Percentiles rank a stretch among this genome's conserved stretches.
Evolutionary conservation across 2,113 vertebrate species (phyloP).

Genomic region (Pteropus alecto): DNA sequence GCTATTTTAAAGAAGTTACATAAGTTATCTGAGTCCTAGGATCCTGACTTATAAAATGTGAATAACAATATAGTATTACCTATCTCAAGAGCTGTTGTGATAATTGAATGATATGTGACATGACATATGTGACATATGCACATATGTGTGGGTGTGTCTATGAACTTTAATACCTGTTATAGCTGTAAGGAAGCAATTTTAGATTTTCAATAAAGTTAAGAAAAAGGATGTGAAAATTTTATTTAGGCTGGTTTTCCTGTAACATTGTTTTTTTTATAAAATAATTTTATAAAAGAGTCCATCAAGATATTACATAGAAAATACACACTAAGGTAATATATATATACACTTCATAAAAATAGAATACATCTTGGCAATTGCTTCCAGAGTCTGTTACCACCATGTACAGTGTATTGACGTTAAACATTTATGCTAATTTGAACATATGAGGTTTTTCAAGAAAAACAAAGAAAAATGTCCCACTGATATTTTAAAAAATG

Average conservation of each 20-base stretch:
- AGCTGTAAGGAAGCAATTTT: slow-evolving; percentile 7
- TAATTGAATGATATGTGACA: not conserved
- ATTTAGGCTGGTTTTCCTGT: slow-evolving; percentile 79
- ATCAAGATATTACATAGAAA: slow-evolving; percentile 82
- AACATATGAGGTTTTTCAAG: slow-evolving; percentile 66
- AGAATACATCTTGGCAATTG: slow-evolving; percentile 94
- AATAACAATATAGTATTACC: not conserved
- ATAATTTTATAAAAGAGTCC: slow-evolving; percentile 79
- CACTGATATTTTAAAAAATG: slow-evolving; percentile 35
- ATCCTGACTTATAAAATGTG: not conserved
- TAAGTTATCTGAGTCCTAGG: not conserved
- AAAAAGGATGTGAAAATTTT: slow-evolving; percentile 79
- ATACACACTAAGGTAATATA: slow-evolving; percentile 83
- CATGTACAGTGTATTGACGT: slow-evolving; percentile 87
- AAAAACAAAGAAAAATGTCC: slow-evolving; percentile 54
- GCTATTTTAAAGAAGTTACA: not conserved
- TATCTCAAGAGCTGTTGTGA: not conserved
- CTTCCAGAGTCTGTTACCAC: slow-evolving; percentile 76
- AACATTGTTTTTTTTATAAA: slow-evolving; percentile 72
- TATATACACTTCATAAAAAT: slow-evolving; percentile 94
- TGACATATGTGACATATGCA: not conserved
- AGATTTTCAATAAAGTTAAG: slow-evolving; percentile 52
- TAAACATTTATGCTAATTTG: slow-evolving; percentile 74
- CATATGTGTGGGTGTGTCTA: not conserved
- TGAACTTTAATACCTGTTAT: not conserved